Conservation (phyloP, 1,140 invertebrate genomes). For the Zaprionus camerounensis region DNA sequence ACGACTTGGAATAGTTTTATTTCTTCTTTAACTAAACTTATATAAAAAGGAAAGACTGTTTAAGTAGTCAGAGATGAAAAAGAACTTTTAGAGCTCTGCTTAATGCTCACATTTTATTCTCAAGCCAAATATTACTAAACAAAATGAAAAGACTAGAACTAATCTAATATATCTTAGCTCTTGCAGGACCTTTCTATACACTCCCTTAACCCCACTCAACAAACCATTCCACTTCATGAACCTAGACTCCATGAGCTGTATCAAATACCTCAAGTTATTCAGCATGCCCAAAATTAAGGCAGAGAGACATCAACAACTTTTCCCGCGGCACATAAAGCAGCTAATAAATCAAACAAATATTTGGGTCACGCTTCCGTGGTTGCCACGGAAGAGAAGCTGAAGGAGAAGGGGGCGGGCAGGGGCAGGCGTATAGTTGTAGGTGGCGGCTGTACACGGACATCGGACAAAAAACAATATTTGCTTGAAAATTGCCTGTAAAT, state of each 20-base stretch:
- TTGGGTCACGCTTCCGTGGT: conserved; percentile 78
- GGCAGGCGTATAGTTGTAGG: background rate
- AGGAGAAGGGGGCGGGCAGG: conserved; percentile 2
- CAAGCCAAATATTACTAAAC: no score
- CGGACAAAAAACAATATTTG: conserved; percentile 72
- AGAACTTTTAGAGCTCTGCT: no score
- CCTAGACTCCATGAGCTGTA: background rate
- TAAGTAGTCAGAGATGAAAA: no score
- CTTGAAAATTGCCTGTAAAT: conserved; percentile 79
- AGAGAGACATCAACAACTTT: conserved; percentile 50
- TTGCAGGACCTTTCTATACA: background rate
- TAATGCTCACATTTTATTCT: no score
- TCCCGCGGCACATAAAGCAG: conserved; percentile 57
- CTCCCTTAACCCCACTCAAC: background rate
- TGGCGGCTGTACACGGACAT: conserved; percentile 51
- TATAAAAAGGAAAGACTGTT: no score
- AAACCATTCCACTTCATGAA: background rate
- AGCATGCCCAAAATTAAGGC: conserved; percentile 15
- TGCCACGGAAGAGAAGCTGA: conserved; percentile 22
- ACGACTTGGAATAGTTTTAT: no score
- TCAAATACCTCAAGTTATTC: conserved; percentile 37
- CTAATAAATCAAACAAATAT: conserved; percentile 83
- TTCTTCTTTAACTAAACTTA: no score
- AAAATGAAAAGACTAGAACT: no score
- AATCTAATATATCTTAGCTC: no score